Base-by-base conservation (phyloP, 1,140 invertebrate genomes). In the Tenebrio molitor region DNA sequence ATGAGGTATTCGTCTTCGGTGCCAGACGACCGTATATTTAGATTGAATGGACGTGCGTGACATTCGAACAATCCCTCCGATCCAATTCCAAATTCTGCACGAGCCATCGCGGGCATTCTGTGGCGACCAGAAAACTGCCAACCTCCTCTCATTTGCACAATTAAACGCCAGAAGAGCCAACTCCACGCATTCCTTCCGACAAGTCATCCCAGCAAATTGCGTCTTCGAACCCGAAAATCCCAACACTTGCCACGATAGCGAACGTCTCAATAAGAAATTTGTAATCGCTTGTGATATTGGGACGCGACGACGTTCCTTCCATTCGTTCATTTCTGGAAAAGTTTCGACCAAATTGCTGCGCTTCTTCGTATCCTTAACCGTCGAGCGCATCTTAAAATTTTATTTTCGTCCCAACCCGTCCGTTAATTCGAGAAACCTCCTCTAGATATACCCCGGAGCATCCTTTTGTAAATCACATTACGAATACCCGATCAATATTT, bases 11-110 rank as follows among this genome's bases (percentile, higher is more conserved):
- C 62, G 53, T 71, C 69, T 71, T 50, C 33, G 69, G 12, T 71
- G 69, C 69, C 69, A 71, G 69, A 71, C 69, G 36, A 21, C 8
- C 50, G 29, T 71, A 71, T 71, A 71, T 71, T 71, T 71, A 71
- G 69, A 65, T 65, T 46, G 50, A 17, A 46, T 65, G 34, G 69
- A 65, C 36, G 41, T 65, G 69, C 58, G 69, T 71, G 69, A 71
- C 69, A 65, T 65, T 17, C 69, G 21, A 50, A 50, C 69, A 65
- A 71, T 71, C 15, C 23, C 2, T 10, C 15, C 16, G 7, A 50
- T 50, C 44, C 44, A 21, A 58, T 58, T 25, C 50, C n/a, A 58
- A 58, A 58, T 58, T 58, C 50, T 58, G 23, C 50, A 58, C 50
- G 50, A 58, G 50, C n/a, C 50, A 29, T 29, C 23, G 50, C 44